Evolutionary conservation across 2,888 invertebrate species (phyloP).

Genomic region (Lampropteryx suffumata): DNA sequence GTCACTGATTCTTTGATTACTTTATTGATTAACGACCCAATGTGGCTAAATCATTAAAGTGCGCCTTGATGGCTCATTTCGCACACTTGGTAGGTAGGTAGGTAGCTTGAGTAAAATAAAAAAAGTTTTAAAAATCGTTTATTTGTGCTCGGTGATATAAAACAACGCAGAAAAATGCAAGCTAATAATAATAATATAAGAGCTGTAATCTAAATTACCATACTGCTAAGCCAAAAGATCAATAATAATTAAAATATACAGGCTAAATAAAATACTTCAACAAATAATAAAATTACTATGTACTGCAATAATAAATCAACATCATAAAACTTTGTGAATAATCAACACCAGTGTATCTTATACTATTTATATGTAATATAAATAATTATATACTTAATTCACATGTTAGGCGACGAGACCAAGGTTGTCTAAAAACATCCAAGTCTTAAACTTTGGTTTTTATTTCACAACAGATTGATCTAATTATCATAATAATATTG

Average conservation of each 20-base stretch:
- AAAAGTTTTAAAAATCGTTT: constrained; percentile 34
- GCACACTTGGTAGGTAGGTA: too few species aligned
- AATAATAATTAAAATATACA: background rate
- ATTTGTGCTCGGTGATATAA: constrained; percentile 36
- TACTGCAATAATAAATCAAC: constrained; percentile 19
- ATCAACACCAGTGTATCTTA: constrained; percentile 51
- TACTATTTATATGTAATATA: constrained; percentile 49
- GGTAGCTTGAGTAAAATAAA: too few species aligned
- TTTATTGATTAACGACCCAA: too few species aligned
- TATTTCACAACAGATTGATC: constrained; percentile 58
- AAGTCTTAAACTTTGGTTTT: constrained; percentile 74
- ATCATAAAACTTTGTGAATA: constrained; percentile 48
- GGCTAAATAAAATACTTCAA: constrained; percentile 15
- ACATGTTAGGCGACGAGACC: constrained; percentile 70
- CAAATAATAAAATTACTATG: constrained; percentile 14
- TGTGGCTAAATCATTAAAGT: too few species aligned
- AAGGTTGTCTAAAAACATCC: constrained; percentile 63
- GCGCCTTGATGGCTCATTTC: too few species aligned
- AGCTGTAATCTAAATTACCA: background rate
- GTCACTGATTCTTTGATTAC: too few species aligned
- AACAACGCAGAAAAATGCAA: constrained; percentile 27
- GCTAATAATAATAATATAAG: constrained; percentile 19
- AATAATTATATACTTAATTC: constrained; percentile 55
- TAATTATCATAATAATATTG: constrained; percentile 45
- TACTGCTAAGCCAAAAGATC: constrained; percentile 12